phyloP scores from a whole-genome alignment of 37 sponge, comb jelly and placozoan genomes.

The Hormiphora californensis region DNA sequence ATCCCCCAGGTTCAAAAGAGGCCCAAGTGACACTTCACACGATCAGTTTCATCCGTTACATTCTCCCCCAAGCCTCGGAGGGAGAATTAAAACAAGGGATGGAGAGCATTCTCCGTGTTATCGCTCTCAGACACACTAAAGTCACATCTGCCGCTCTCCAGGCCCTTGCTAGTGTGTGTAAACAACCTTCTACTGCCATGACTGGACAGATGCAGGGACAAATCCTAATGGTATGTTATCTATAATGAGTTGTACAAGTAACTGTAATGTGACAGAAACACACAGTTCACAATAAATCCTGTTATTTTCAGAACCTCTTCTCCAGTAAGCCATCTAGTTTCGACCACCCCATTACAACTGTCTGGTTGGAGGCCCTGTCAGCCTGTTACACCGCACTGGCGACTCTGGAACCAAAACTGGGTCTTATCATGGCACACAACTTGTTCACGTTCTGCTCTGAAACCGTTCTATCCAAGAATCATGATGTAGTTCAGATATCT shows the following conservation, averaged over 20 bases:
- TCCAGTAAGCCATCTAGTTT: background rate
- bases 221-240: background rate
- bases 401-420: constrained; percentile 24
- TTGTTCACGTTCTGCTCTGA: background rate
- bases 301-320: background rate
- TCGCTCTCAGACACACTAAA: constrained; percentile 4
- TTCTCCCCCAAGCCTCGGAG: background rate
- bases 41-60: constrained; percentile 23
- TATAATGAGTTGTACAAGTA: background rate
- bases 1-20: constrained; percentile 7
- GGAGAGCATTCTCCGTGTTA: background rate
- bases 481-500: constrained; percentile 24
- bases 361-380: constrained; percentile 18
- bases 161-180: background rate
- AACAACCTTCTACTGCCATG: background rate
- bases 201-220: constrained; percentile 32
- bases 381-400: background rate
- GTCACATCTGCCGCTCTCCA: constrained; percentile 11
- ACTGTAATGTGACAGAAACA: too few relatives aligned
- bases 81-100: background rate
- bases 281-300: background rate
- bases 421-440: constrained; percentile 19
- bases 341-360: constrained; percentile 22
- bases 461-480: background rate
- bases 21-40: constrained; percentile 45